phyloP scores from a whole-genome alignment of 2,113 vertebrate genomes.

The Sturnira hondurensis region DNA sequence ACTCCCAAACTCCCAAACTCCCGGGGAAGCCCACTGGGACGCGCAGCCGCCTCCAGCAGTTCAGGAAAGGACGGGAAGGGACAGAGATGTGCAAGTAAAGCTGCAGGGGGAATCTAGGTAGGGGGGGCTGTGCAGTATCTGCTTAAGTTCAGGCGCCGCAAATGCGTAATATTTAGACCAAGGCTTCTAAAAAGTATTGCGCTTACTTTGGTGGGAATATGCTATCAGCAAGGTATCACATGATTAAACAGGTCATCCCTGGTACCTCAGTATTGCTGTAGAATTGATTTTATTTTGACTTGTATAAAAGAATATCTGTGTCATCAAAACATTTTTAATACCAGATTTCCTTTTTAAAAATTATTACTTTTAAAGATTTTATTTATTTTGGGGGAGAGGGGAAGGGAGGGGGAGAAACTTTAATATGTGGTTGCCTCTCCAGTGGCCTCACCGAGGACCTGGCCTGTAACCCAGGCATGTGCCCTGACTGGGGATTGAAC shows the following conservation, averaged over 20 bases:
- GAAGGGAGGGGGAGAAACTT: too few relatives aligned
- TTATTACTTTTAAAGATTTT: too few relatives aligned
- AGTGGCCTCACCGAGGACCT: too few relatives aligned
- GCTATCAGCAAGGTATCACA: not conserved
- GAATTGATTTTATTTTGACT: not conserved
- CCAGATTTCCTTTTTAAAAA: not conserved
- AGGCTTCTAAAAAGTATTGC: not conserved
- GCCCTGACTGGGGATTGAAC: too few relatives aligned
- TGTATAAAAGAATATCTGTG: not conserved
- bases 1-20: not conserved
- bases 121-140: not conserved
- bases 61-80: conserved; percentile 42
- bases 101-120: not conserved
- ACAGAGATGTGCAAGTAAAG: not conserved
- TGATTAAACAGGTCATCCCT: not conserved
- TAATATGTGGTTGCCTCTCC: too few relatives aligned
- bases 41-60: not conserved
- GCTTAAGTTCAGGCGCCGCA: not conserved
- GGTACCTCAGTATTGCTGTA: not conserved
- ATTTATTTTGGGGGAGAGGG: too few relatives aligned
- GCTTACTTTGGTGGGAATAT: not conserved
- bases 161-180: not conserved
- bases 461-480: too few relatives aligned
- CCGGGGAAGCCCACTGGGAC: not conserved
- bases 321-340: not conserved